These are phyloP conservation scores for Lepidothrix coronata DNA, from an alignment of 2,113 vertebrate genomes.

Conservation along the genomic window DNA sequence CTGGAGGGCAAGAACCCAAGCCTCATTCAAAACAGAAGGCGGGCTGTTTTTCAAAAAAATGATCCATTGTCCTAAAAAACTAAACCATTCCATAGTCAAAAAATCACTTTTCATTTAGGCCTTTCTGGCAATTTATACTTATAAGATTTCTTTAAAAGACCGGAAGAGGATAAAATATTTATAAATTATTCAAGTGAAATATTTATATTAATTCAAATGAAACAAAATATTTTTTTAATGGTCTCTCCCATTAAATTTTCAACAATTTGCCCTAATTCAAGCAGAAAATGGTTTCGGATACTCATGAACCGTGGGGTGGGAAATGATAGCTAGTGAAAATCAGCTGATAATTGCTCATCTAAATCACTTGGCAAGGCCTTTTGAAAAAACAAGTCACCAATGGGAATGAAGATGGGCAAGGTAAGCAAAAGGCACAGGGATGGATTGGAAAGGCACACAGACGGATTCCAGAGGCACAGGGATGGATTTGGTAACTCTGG, in stretches of 20 bases:
- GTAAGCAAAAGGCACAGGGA: background rate
- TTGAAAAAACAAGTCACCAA: background rate
- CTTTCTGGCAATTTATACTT: background rate
- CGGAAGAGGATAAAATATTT: background rate
- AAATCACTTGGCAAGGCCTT: background rate
- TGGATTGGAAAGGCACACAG: background rate
- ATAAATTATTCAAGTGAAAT: background rate
- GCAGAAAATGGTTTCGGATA: background rate
- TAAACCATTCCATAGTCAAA: background rate
- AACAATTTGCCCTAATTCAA: background rate
- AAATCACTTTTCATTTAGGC: background rate
- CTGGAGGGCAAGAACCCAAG: background rate
- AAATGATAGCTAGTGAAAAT: constrained; percentile 6
- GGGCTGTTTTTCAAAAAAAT: background rate
- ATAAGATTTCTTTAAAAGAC: background rate
- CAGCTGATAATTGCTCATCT: background rate
- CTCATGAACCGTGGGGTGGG: background rate
- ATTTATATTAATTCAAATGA: background rate
- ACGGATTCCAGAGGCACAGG: background rate
- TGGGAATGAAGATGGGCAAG: background rate
- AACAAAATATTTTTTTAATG: background rate
- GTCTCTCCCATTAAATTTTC: background rate
- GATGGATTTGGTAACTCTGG: background rate
- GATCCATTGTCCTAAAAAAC: background rate
- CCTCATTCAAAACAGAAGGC: background rate